Conservation (phyloP, 2,797 vertebrate species). For the Macrochelys suwanniensis region DNA sequence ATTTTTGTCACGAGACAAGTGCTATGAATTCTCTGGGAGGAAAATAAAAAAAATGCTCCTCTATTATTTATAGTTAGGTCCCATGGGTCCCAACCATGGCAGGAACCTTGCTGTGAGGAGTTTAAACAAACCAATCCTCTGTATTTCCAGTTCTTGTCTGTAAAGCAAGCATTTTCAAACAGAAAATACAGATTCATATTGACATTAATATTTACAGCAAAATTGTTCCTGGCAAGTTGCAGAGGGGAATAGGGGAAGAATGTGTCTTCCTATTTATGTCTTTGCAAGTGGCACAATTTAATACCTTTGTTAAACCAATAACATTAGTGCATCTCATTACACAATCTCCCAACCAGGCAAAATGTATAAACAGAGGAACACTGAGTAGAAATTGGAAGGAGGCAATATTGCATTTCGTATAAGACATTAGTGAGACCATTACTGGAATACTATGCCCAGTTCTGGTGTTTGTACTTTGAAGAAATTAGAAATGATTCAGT, state of each 20-base stretch:
- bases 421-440: not conserved
- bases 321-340: not conserved
- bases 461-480: not conserved
- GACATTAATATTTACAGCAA: slow-evolving; percentile 23
- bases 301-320: slow-evolving; percentile 25
- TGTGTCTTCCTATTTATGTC: slow-evolving; percentile 18
- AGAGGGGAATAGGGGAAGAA: not conserved
- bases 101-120: not conserved
- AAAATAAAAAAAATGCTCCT: slow-evolving; percentile 30
- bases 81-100: not conserved
- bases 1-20: slow-evolving; percentile 60
- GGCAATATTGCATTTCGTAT: not conserved
- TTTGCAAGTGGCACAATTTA: slow-evolving; percentile 34
- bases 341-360: not conserved
- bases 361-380: not conserved
- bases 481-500: not conserved
- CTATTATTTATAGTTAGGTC: slow-evolving; percentile 7
- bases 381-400: not conserved
- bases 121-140: not conserved
- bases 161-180: slow-evolving; percentile 51
- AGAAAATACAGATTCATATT: slow-evolving; percentile 53
- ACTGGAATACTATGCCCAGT: not conserved
- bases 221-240: slow-evolving; percentile 4
- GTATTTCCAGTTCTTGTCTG: slow-evolving; percentile 36
- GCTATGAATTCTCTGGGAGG: slow-evolving; percentile 27